Conservation (phyloP, 2,797 vertebrate genomes). For the Chiropotes sagulatus region DNA sequence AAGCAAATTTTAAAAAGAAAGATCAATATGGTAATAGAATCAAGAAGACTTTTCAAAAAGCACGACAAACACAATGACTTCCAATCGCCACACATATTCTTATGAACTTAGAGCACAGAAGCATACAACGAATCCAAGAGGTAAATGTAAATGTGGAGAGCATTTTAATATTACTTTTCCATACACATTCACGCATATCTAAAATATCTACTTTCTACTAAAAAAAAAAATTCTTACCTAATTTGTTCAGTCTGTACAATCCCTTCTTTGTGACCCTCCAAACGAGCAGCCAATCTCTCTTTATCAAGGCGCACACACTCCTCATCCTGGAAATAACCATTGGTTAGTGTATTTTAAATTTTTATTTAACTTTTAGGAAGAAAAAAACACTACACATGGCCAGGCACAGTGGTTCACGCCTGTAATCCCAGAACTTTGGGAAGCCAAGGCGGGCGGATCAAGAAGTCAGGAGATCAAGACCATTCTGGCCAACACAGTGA, state of each 20-base stretch:
- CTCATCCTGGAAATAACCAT: slow-evolving; percentile 90
- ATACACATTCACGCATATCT: background rate
- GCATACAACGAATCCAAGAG: background rate
- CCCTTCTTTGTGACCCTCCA: slow-evolving; percentile 98
- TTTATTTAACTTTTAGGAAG: background rate
- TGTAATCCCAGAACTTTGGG: too few species aligned
- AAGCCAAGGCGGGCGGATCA: too few species aligned
- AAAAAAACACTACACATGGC: background rate
- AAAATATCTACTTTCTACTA: background rate
- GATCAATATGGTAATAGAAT: background rate
- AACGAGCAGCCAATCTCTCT: slow-evolving; percentile 96
- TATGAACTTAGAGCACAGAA: background rate
- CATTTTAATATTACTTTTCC: background rate
- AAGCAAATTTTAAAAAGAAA: background rate
- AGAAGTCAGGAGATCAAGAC: too few species aligned
- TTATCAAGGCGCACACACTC: slow-evolving; percentile 98
- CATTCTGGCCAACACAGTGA: too few species aligned
- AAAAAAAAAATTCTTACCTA: slow-evolving; percentile 85
- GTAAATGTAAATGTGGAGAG: background rate
- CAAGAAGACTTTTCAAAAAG: background rate
- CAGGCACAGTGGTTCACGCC: too few species aligned
- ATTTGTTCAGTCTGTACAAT: slow-evolving; percentile 99
- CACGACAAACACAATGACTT: background rate
- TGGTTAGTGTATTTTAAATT: background rate
- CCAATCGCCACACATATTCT: background rate